These are phyloP conservation scores for Hippocampus kuda DNA, from an alignment of 2,797 vertebrate genomes.

Conservation along the genomic window DNA sequence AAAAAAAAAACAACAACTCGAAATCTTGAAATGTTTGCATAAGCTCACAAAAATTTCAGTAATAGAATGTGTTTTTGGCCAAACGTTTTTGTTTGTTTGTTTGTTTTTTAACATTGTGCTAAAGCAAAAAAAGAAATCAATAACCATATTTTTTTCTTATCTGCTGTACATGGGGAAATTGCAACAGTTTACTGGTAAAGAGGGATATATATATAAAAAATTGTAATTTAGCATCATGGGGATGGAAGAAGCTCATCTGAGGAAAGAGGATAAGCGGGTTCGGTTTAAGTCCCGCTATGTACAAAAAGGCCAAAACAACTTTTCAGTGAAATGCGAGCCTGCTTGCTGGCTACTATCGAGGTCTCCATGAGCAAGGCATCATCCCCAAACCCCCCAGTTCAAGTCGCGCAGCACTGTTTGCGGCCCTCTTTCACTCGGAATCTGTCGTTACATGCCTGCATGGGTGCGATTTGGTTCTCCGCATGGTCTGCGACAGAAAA, in stretches of 20 bases:
- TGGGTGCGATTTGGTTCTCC: too few relatives aligned
- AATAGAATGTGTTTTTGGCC: background rate
- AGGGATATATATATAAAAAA: too few relatives aligned
- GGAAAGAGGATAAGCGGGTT: too few relatives aligned
- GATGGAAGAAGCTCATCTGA: background rate
- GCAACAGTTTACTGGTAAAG: background rate
- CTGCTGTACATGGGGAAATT: background rate
- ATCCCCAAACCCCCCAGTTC: too few relatives aligned
- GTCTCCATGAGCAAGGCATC: too few relatives aligned
- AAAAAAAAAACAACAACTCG: conserved; percentile 22
- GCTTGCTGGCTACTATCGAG: too few relatives aligned
- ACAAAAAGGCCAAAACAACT: background rate
- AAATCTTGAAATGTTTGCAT: conserved; percentile 5
- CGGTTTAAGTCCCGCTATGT: background rate
- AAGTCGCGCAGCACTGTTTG: too few relatives aligned
- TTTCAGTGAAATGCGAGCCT: too few relatives aligned
- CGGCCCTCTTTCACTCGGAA: too few relatives aligned
- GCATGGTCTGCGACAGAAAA: too few relatives aligned
- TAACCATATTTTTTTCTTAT: background rate
- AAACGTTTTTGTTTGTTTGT: background rate
- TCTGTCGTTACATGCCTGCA: too few relatives aligned
- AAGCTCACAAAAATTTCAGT: background rate
- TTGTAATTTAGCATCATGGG: background rate
- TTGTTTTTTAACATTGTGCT: background rate
- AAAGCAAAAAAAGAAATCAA: background rate